Evolutionary conservation across 2,797 vertebrate genomes (phyloP).

Genomic region (Hyperoplus lanceolatus): DNA sequence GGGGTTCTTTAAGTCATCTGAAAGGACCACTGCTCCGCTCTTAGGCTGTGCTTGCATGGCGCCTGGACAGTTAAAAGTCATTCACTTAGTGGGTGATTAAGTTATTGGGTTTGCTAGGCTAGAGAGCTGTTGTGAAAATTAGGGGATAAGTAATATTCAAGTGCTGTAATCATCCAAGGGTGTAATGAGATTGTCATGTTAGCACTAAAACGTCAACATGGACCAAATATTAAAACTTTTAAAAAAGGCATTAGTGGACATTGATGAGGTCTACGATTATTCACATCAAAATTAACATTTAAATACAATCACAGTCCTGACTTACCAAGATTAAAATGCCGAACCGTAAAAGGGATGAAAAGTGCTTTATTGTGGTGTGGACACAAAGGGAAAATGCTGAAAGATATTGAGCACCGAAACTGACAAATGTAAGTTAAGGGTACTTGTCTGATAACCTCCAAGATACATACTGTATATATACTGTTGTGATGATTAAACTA

Average conservation of each 20-base stretch:
- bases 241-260: neutral
- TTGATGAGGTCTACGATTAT: conserved; percentile 9
- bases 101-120: conserved; percentile 16
- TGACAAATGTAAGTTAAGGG: conserved; percentile 19
- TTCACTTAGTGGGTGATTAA: conserved; percentile 49
- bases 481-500: too few relatives aligned
- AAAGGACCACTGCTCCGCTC: conserved; percentile 92
- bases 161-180: neutral
- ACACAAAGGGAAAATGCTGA: conserved; percentile 28
- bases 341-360: conserved; percentile 22
- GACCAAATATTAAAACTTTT: neutral
- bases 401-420: conserved; percentile 30
- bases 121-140: conserved; percentile 1
- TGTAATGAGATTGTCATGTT: conserved; percentile 9
- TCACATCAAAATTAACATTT: conserved; percentile 5
- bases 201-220: conserved; percentile 1
- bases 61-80: conserved; percentile 69
- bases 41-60: conserved; percentile 63
- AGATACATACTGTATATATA: neutral
- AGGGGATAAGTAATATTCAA: conserved; percentile 4
- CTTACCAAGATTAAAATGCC: neutral
- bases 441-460: neutral
- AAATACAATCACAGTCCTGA: conserved; percentile 30
- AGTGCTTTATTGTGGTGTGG: conserved; percentile 34
- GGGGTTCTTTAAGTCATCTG: conserved; percentile 95